Evolutionary conservation across 2,113 vertebrate species (phyloP), one percentile per base, ranked within the genome.

Genomic region (Kryptolebias marmoratus): DNA sequence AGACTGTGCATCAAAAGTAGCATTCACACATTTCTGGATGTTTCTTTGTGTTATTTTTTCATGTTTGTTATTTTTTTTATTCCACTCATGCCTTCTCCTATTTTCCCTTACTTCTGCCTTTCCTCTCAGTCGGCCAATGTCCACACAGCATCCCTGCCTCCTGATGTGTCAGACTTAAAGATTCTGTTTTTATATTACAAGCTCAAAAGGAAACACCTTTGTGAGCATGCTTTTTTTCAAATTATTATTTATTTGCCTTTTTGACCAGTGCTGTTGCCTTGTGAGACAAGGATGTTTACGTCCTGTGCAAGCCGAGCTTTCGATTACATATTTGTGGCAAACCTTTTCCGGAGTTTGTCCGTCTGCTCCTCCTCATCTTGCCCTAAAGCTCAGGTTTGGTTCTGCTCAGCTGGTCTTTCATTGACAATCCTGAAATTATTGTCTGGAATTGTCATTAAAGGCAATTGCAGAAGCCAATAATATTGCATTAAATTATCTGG

Each of bases 11-110:
- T 87, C 80, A 90, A 89, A 44, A 57, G 84, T 73, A 28, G 66
- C 86, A 79, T 90, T 91, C 86, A 89, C 80, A 79, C 76, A 39
- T 36, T 39, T 59, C 44, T 48, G 54, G 11, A 28, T 89, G 81
- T 84, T 88, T 91, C 78, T 89, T 89, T 92, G 63, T 85, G 57
- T 79, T 75, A n/a, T 59, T 68, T 9, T 70, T 68, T 28, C 2
- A 13, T 69, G 57, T 83, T 77, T 68, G 70, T 22, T 22, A 1
- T 22, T 22, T 22, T 76, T 77, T 79, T 73, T 45, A 64, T 80
- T 82, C 76, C 73, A 59, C 50, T 68, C 55, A 87, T 84, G 55
- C 69, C 64, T 69, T 83, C 68, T 65, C 64, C 63, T 42, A 42
- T 68, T 67, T 68, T 81, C 52, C 68, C 80, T 47, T 61, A 70